Base-by-base conservation (phyloP, 1,140 invertebrate genomes). In the Atopsyche davidsoni region DNA sequence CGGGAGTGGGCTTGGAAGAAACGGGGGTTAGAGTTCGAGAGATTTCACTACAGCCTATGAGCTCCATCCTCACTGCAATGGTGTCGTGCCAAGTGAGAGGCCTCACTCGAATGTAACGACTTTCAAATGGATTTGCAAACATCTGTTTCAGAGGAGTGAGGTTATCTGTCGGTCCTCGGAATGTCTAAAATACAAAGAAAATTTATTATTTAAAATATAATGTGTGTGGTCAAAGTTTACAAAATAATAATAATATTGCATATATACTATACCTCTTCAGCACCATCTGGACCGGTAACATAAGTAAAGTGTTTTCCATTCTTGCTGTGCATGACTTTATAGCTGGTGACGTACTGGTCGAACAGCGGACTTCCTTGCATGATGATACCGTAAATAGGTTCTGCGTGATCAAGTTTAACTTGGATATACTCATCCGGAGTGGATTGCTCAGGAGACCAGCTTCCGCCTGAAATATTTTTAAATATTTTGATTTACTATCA, bases 61-160 rank as follows among this genome's bases (percentile, higher is more conserved):
- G 59, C 60, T 92, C 88, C 16, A 87, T 65, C 41, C 81, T 73
- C 49, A 92, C 67, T 0, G 86, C 76, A 31, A 89, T 87, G 6
- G 75, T 79, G 2, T 79, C 77, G 58, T 87, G 77, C 87, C 88
- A 93, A 2, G 84, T 81, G 2, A 81, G 63, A 0, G 89, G 89
- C 45, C 77, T 73, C 22, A 92, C 74, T 38, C 82, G 74, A 1
- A 92, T 53, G 19, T 81, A 76, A 54, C 78, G 79, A 0, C 88
- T 84, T 64, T 88, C 84, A 31, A 92, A 73, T 0, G 70, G 70
- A 9, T 51, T 24, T 10, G 78, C 63, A 34, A 87, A 86, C 43
- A 84, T 76, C 53, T 87, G 78, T 51, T 77, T 69, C 1, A 80
- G 68, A 0, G 78, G 73, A 0, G 69, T 73, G 0, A 64, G 67